phyloP scores from a whole-genome alignment of 2,113 vertebrate genomes.

The Tachuris rubrigastra region DNA sequence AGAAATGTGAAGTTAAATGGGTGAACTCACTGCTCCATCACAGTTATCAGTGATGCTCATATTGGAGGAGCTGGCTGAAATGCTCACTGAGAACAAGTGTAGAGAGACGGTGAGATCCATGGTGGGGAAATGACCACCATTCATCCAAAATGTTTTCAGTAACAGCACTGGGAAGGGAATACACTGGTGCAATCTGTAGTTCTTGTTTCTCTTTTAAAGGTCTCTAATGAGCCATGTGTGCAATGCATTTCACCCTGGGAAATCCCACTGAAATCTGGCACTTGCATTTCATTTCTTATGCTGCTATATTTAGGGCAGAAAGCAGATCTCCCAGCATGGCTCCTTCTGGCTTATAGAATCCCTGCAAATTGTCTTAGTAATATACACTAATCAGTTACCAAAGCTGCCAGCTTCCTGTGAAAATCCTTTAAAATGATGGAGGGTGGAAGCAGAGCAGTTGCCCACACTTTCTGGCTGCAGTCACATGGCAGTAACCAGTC shows the following conservation, averaged over 20 bases:
- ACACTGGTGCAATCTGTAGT: constrained; percentile 16
- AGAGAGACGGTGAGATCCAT: not conserved
- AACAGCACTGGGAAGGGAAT: not conserved
- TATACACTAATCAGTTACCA: constrained; percentile 31
- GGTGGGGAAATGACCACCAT: constrained; percentile 25
- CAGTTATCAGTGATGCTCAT: not conserved
- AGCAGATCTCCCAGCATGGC: constrained; percentile 54
- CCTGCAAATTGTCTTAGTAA: constrained; percentile 47
- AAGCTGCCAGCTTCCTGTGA: constrained; percentile 18
- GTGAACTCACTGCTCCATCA: not conserved
- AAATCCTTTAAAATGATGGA: not conserved
- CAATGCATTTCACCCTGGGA: constrained; percentile 50
- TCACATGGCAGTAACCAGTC: not conserved
- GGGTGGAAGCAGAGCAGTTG: not conserved
- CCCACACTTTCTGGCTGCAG: not conserved
- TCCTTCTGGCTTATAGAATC: constrained; percentile 56
- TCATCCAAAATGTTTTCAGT: constrained; percentile 20
- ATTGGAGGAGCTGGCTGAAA: not conserved
- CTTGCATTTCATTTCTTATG: constrained; percentile 28
- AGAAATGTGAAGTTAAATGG: not conserved
- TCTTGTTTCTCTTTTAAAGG: constrained; percentile 40
- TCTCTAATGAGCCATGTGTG: constrained; percentile 58
- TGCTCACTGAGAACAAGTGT: not conserved
- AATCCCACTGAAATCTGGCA: constrained; percentile 65
- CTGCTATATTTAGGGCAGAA: constrained; percentile 58